These are phyloP conservation scores for Casuarius casuarius DNA, from an alignment of 2,113 vertebrate species.

Conservation along the genomic window DNA sequence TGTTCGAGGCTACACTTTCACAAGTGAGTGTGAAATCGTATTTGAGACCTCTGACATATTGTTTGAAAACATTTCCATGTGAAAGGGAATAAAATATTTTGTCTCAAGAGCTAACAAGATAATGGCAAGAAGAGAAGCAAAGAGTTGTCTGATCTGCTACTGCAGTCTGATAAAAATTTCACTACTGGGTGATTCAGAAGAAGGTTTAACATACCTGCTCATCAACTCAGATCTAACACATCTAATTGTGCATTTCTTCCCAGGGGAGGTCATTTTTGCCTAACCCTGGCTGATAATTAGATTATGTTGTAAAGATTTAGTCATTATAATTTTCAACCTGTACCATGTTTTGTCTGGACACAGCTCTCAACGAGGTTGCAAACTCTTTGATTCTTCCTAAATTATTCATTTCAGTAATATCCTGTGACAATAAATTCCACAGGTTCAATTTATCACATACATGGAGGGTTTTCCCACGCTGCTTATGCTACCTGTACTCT, in stretches of 20 bases:
- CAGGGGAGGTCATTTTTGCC: constrained; percentile 68
- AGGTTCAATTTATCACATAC: background rate
- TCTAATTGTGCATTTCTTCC: constrained; percentile 66
- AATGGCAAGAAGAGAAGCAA: constrained; percentile 15
- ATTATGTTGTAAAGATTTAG: constrained; percentile 64
- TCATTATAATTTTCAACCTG: constrained; percentile 65
- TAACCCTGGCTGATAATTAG: constrained; percentile 70
- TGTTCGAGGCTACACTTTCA: background rate
- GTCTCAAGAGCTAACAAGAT: constrained; percentile 21
- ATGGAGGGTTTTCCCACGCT: background rate
- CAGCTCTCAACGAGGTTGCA: constrained; percentile 45
- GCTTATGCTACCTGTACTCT: background rate
- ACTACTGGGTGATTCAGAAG: constrained; percentile 17
- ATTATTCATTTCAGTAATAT: constrained; percentile 46
- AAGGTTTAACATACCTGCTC: constrained; percentile 55
- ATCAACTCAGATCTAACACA: constrained; percentile 66
- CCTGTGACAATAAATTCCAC: constrained; percentile 28
- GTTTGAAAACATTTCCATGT: background rate
- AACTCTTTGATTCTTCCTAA: constrained; percentile 57
- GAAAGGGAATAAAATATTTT: constrained; percentile 51
- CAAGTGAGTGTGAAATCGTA: background rate
- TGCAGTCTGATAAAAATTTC: constrained; percentile 56
- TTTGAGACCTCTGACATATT: background rate
- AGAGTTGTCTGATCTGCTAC: constrained; percentile 49
- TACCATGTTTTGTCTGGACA: constrained; percentile 63